Base-by-base conservation (phyloP, 2,113 vertebrate genomes). In the Poeciliopsis retropinna region DNA sequence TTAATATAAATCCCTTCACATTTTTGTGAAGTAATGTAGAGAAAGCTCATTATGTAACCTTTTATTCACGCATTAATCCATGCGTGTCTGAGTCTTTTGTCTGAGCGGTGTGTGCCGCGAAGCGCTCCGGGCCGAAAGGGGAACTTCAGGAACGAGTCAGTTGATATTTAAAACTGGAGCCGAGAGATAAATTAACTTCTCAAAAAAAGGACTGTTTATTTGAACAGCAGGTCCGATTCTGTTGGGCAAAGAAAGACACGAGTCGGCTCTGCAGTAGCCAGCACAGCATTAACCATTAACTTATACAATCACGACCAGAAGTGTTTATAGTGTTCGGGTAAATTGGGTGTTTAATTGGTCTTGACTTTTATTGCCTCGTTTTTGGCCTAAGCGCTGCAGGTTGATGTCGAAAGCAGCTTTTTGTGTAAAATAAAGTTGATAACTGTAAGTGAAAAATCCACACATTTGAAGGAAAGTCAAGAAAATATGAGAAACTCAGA, bases 121-220 rank as follows among this genome's bases (percentile, higher is more conserved):
- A 54, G 60, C 15, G 3, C 67, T 73, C 65, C 80, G 76, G 72
- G 66, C 78, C 75, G 63, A 95, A 95, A 95, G 92, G 93, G 94
- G 95, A 95, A 95, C 92, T 95, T 89, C 85, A 47, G 76, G 69
- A 69, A 57, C 77, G 69, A 80, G 93, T 93, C 94, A 27, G 95
- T 95, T 95, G 92, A 92, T 94, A 95, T 95, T 95, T 95, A 95
- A 95, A 95, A 94, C 92, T 76, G 70, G 65, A 71, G 61, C 54
- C 70, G 75, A 62, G 60, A 78, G 90, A 89, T 87, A 89, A 91
- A 91, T 82, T 19, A 80, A 91, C 91, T 92, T 94, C 92, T 93
- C 88, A 91, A 93, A 92, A 34, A 89, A 93, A 89, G 89, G 63
- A 65, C 51, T 25, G 80, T 87, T 88, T 92, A 88, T 92, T 87